Base-by-base conservation (phyloP, 2,113 vertebrate genomes). In the Hipposideros armiger region DNA sequence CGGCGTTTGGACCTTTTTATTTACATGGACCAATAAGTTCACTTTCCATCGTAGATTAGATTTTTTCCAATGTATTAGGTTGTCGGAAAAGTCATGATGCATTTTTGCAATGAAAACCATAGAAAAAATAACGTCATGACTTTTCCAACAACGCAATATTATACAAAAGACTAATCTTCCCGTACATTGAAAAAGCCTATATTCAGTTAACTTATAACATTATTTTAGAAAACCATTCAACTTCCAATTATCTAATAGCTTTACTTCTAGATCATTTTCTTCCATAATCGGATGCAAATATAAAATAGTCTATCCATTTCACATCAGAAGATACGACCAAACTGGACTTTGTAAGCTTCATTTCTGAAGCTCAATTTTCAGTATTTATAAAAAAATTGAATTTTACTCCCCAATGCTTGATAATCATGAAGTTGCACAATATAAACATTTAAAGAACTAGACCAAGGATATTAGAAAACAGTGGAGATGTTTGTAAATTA, bases 181-280 rank as follows among this genome's bases (percentile, higher is more conserved):
- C 60, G 70, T 84, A 58, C 19, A 64, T 86, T n/a, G 77, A 78
- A 85, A 96, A 92, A 60, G 11, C 52, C 52, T 90, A 90, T 58
- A 66, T 72, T 84, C 9, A 36, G 20, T 88, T 88, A 74, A 7
- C 24, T 56, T 73, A 9, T 28, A 82, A 50, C 11, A 85, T 87
- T n/a, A 78, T 30, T 92, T 90, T 90, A 76, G 26, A 73, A 90
- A 80, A 64, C 32, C 22, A 92, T 26, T 62, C 62, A 95, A 92
- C 24, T 80, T 84, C 62, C 84, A 94, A 90, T 72, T 9, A 80
- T 77, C 69, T 88, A 72, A 30, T 69, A 47, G 66, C 11, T 76
- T 89, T 70, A 36, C 6, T 76, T 91, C 4, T 9, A 73, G n/a
- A 81, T 70, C 45, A 88, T 72, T 36, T 85, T 91, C 32, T 52